Base-by-base conservation (phyloP, 92 coral and sea anemone genomes). In the Palythoa grandis region DNA sequence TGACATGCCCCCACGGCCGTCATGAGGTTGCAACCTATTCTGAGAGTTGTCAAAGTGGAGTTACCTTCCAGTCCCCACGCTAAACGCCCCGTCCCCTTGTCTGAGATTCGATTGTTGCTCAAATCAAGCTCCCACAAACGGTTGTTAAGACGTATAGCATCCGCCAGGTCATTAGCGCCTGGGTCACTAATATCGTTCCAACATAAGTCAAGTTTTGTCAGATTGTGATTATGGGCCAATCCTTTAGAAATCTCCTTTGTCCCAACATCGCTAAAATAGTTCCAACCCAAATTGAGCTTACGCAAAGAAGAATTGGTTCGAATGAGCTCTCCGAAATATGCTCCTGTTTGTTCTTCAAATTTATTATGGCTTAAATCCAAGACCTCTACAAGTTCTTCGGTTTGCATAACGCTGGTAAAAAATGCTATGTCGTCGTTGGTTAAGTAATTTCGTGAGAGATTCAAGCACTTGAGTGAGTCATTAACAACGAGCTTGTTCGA, bases 61-160 rank as follows among this genome's bases (percentile, higher is more conserved):
- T 92, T 94, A 10, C 84, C 88, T 87, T 94, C 95, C 86, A 94
- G 91, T 61, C 98, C 93, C 23, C 76, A 87, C 11, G 95, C 87
- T 11, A 94, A 70, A 76, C 91, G 86, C 75, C 82, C 87, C 79
- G 92, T 73, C 11, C 98, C 98, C 8, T 87, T 90, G 85, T 94
- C 95, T 14, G 98, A 92, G 47, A 94, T 94, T 37, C 86, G 98
- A 85, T 94, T 94, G 88, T 94, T 91, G 65, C 93, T 93, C 13
- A 94, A 29, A 63, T 94, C 88, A 5, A 94, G 90, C 69, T 92
- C 98, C 2, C 86, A 79, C 75, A 94, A 91, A 65, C 90, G 76
- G 24, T 90, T 93, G 20, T 94, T 94, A 50, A 90, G 71, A 56
- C 84, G 92, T 14, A 94, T 22, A 24, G 88, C 89, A 24, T 84